Evolutionary conservation across 1,140 invertebrate species (phyloP).

Genomic region (Drosophila seguyi): DNA sequence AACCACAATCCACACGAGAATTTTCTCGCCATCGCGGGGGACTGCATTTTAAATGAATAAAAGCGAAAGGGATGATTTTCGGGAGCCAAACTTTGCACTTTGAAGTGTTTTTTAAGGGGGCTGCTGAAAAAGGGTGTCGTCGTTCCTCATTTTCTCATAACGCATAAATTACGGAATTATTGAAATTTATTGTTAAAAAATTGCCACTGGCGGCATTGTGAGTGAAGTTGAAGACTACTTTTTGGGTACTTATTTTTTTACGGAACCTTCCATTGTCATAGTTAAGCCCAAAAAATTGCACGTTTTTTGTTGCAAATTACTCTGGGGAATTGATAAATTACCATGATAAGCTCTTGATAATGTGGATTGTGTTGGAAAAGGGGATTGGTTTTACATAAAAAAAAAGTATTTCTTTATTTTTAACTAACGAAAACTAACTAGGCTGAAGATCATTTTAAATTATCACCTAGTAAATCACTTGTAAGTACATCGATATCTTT

Average conservation of each 20-base stretch:
- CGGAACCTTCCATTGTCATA: constrained; percentile 20
- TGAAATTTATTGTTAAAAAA: constrained; percentile 74
- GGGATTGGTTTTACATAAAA: neutral
- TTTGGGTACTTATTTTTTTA: neutral
- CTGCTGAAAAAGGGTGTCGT: constrained; percentile 39
- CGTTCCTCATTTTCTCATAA: constrained; percentile 22
- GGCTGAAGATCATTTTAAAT: neutral
- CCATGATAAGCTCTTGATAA: neutral
- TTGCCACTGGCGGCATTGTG: constrained; percentile 19
- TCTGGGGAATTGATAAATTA: constrained; percentile 17
- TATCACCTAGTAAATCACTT: neutral
- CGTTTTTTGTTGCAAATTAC: neutral
- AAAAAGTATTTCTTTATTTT: neutral
- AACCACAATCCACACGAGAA: constrained; percentile 67
- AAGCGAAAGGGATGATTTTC: constrained; percentile 31
- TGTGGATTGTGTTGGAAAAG: neutral
- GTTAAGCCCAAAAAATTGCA: constrained; percentile 12
- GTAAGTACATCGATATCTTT: neutral
- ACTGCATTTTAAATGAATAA: constrained; percentile 30
- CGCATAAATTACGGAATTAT: constrained; percentile 81
- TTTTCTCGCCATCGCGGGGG: constrained; percentile 43
- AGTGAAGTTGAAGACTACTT: neutral
- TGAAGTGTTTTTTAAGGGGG: constrained; percentile 51
- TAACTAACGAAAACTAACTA: neutral
- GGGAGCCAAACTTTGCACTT: constrained; percentile 54